Conservation (phyloP, 2,888 invertebrate species). For the Eupithecia inturbata region DNA sequence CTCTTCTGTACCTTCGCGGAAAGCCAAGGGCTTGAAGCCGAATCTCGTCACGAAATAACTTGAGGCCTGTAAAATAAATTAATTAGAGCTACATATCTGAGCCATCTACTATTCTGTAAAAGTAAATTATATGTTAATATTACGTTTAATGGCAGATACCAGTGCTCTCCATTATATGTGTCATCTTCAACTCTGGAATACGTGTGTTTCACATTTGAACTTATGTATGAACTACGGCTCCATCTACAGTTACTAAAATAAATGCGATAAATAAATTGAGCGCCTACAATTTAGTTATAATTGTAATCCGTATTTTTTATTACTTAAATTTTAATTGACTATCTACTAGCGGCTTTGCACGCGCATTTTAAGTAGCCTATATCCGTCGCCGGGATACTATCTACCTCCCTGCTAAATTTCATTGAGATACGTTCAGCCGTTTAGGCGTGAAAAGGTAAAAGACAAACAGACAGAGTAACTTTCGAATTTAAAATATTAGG, state of each 20-base stretch:
- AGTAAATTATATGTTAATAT: no score
- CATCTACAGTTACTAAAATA: background rate
- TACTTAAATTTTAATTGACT: background rate
- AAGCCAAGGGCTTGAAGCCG: slow-evolving; percentile 95
- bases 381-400: no score
- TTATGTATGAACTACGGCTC: background rate
- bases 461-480: no score
- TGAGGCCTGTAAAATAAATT: slow-evolving; percentile 88
- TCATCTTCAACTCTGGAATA: background rate
- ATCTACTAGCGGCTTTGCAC: no score
- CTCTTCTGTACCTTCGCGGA: slow-evolving; percentile 93
- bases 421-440: no score
- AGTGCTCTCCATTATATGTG: background rate
- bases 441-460: no score
- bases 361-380: no score
- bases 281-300: background rate
- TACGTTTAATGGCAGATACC: background rate
- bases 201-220: background rate
- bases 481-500: no score
- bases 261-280: background rate
- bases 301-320: background rate
- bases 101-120: background rate
- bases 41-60: slow-evolving; percentile 95
- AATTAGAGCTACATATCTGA: background rate
- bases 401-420: no score